Percentiles rank a stretch among this genome's conserved stretches.
Evolutionary conservation across 2,888 invertebrate genomes (phyloP).

Genomic region (Calliopum simillimum): DNA sequence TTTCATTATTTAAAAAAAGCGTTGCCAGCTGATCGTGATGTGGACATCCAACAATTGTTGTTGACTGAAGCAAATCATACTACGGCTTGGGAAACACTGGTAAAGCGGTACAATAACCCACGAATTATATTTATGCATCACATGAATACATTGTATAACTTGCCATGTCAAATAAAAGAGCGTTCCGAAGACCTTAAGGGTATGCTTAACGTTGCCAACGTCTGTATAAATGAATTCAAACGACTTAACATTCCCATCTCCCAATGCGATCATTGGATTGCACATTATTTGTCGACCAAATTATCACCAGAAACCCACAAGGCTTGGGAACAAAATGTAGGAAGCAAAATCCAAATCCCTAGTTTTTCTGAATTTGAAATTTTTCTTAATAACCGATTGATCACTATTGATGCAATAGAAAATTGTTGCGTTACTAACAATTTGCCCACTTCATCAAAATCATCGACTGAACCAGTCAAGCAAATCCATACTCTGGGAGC

Average conservation of each 20-base stretch:
- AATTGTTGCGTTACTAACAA: not conserved
- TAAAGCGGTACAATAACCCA: slow-evolving; percentile 29
- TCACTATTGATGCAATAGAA: slow-evolving; percentile 18
- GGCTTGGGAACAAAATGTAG: slow-evolving; percentile 8
- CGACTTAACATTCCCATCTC: slow-evolving; percentile 1
- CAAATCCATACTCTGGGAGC: not conserved
- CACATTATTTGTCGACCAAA: slow-evolving; percentile 1
- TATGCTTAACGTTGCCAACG: slow-evolving; percentile 18
- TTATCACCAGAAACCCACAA: not conserved
- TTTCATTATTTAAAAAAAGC: slow-evolving; percentile 38
- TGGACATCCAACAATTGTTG: slow-evolving; percentile 28
- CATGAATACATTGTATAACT: slow-evolving; percentile 31
- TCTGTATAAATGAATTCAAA: slow-evolving; percentile 29
- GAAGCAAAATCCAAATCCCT: slow-evolving; percentile 9
- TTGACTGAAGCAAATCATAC: slow-evolving; percentile 29
- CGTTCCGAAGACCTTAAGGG: slow-evolving; percentile 13
- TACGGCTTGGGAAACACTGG: slow-evolving; percentile 29
- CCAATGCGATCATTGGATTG: slow-evolving; percentile 14
- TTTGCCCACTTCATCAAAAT: not conserved
- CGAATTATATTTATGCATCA: slow-evolving; percentile 27
- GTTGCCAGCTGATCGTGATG: slow-evolving; percentile 25
- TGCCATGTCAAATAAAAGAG: slow-evolving; percentile 13
- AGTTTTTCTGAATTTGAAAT: not conserved
- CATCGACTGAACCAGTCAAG: not conserved
- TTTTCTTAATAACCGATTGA: slow-evolving; percentile 1